These are phyloP conservation scores for Papilio glaucus DNA, from an alignment of 1,140 invertebrate species.

Conservation along the genomic window DNA sequence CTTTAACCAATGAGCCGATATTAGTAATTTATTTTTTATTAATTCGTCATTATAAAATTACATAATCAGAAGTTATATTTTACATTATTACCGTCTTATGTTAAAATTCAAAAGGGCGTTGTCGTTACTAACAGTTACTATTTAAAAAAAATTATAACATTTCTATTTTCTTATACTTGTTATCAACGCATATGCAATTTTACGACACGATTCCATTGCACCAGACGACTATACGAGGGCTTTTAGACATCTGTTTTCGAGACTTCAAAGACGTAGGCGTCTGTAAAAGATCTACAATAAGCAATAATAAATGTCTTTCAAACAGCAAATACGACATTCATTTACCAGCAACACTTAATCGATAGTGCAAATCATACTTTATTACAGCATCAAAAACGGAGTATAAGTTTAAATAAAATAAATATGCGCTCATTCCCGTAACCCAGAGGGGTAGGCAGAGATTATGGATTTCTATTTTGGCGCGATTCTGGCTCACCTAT, in stretches of 20 bases:
- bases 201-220: neutral
- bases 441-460: too few species aligned
- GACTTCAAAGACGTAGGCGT: neutral
- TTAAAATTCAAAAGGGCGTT: too few species aligned
- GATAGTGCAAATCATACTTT: neutral
- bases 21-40: too few species aligned
- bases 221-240: neutral
- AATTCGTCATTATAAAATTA: too few species aligned
- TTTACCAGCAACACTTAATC: neutral
- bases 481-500: too few species aligned
- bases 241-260: slow-evolving; percentile 19
- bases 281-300: neutral
- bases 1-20: too few species aligned
- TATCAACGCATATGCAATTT: slow-evolving; percentile 1
- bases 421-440: too few species aligned
- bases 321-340: neutral
- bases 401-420: too few species aligned
- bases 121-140: neutral
- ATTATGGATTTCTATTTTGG: too few species aligned
- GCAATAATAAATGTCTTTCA: neutral
- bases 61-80: too few species aligned
- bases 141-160: neutral
- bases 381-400: too few species aligned
- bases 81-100: too few species aligned
- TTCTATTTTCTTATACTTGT: neutral